phyloP scores from a whole-genome alignment of 2,113 vertebrate genomes.

The Chaetorhynchus papuensis region DNA sequence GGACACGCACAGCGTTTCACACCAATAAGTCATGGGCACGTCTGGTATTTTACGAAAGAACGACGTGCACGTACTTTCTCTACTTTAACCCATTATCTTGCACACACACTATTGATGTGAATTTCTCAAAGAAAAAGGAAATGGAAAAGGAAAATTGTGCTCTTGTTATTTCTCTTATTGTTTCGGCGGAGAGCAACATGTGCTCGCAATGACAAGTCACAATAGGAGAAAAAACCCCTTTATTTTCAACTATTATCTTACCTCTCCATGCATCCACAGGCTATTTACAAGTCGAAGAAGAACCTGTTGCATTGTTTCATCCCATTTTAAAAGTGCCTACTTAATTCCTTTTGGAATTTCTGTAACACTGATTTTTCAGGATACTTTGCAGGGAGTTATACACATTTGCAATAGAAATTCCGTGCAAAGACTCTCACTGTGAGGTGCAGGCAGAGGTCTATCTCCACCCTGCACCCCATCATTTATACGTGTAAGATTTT shows the following conservation, averaged over 20 bases:
- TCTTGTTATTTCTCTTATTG: neutral
- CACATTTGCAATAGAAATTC: neutral
- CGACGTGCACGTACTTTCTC: neutral
- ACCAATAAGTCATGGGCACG: constrained; percentile 51
- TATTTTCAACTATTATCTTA: neutral
- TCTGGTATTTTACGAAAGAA: constrained; percentile 51
- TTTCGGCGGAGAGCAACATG: neutral
- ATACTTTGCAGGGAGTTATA: neutral
- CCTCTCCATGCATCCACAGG: neutral
- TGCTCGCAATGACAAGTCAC: neutral
- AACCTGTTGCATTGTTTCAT: neutral
- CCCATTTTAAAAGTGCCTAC: neutral
- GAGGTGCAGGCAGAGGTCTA: neutral
- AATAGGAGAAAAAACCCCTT: neutral
- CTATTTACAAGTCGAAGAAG: neutral
- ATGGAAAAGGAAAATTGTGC: neutral
- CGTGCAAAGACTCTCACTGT: neutral
- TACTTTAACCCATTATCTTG: neutral
- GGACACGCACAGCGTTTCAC: constrained; percentile 51
- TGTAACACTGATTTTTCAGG: neutral
- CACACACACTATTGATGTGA: neutral
- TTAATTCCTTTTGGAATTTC: neutral
- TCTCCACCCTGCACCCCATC: neutral
- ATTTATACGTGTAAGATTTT: neutral
- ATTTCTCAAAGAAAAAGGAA: neutral